Conservation (phyloP, 1,140 invertebrate species). For the Paraescarpia echinospica region DNA sequence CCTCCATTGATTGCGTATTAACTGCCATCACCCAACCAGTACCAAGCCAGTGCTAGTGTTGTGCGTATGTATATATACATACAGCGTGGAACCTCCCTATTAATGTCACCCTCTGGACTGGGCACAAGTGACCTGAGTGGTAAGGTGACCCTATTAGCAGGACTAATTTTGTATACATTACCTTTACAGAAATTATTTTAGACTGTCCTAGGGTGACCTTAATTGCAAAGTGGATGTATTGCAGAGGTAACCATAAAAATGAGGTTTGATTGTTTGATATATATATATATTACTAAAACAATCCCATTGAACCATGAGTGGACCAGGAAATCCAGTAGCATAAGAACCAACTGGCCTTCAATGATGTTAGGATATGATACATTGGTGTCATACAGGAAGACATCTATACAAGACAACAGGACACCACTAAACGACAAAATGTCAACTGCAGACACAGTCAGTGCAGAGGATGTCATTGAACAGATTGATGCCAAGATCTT, state of each 20-base stretch:
- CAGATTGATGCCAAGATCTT: neutral
- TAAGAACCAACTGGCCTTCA: neutral
- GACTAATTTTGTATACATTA: too few relatives aligned
- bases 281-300: neutral
- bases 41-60: neutral
- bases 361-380: neutral
- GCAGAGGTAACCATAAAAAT: too few relatives aligned
- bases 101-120: too few relatives aligned
- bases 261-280: too few relatives aligned
- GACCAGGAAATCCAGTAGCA: neutral
- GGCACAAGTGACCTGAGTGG: too few relatives aligned
- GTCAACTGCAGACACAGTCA: neutral
- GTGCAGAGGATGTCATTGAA: neutral
- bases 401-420: neutral
- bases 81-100: too few relatives aligned
- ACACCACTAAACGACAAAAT: neutral
- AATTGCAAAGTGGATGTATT: too few relatives aligned
- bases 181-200: too few relatives aligned
- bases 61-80: neutral
- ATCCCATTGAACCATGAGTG: neutral
- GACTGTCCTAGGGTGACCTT: too few relatives aligned
- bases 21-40: neutral
- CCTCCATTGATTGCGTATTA: neutral
- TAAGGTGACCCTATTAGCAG: too few relatives aligned
- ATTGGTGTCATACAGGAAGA: neutral